phyloP scores from a whole-genome alignment of 2,797 vertebrate genomes.

The Alcedo quadribrachys region DNA sequence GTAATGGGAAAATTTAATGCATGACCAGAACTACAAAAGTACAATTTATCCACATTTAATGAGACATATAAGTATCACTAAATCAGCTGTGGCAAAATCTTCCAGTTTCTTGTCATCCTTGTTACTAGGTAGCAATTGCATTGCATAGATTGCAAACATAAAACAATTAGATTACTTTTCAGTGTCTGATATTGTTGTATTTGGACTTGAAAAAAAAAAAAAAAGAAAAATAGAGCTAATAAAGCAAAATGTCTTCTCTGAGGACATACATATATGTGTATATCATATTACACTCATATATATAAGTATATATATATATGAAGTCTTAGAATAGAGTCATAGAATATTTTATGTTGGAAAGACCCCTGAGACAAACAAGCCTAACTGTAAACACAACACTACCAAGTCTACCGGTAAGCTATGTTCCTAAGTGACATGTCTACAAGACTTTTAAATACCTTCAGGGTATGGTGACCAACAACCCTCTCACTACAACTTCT shows the following conservation, averaged over 20 bases:
- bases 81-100: not conserved
- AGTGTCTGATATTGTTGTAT: not conserved
- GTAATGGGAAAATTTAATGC: slow-evolving; percentile 43
- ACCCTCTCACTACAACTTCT: not conserved
- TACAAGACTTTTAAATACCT: not conserved
- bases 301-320: not conserved
- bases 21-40: not conserved
- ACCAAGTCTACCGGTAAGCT: not conserved
- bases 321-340: not conserved
- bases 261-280: not conserved
- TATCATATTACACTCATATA: not conserved
- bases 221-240: not conserved
- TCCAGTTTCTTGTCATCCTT: not conserved
- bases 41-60: slow-evolving; percentile 12
- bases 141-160: not conserved
- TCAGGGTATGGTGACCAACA: not conserved
- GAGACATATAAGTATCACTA: not conserved
- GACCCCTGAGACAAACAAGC: not conserved
- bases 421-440: rapidly evolving
- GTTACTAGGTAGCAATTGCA: not conserved
- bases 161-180: not conserved
- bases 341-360: not conserved
- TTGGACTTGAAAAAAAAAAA: not conserved
- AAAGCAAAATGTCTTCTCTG: not conserved
- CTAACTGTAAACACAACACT: not conserved